Percentiles rank a stretch among this genome's conserved stretches.
Conservation (phyloP, 1,140 invertebrate genomes). For the Drosophila chauvacae region DNA sequence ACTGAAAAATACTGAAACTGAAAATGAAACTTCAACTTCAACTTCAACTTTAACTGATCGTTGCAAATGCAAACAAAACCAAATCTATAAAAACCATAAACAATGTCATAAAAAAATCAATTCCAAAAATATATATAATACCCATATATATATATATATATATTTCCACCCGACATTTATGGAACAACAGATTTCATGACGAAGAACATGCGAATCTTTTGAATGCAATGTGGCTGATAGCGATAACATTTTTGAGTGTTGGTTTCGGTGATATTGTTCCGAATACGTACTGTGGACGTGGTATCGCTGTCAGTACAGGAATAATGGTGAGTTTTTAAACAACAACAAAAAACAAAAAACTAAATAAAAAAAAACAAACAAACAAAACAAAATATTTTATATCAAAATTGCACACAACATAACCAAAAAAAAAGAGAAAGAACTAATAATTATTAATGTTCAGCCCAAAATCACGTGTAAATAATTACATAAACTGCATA, state of each 20-base stretch:
- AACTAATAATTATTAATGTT: constrained; percentile 12
- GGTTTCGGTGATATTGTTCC: constrained; percentile 99
- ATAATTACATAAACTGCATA: constrained; percentile 71
- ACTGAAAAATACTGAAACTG: constrained; percentile 10
- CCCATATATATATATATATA: constrained; percentile 11
- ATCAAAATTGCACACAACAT: constrained; percentile 54
- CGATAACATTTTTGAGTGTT: constrained; percentile 98
- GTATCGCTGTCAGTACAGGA: constrained; percentile 98
- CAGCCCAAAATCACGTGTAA: constrained; percentile 62
- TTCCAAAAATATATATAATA: constrained; percentile 28
- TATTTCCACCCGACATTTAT: constrained; percentile 35
- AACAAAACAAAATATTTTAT: constrained; percentile 1
- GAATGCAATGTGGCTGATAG: constrained; percentile 99
- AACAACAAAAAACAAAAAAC: constrained; percentile 20
- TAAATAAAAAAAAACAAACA: constrained; percentile 11
- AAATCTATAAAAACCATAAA: constrained; percentile 22
- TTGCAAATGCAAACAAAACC: constrained; percentile 10
- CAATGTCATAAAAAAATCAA: constrained; percentile 14
- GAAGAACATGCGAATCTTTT: constrained; percentile 98
- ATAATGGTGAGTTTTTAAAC: constrained; percentile 94
- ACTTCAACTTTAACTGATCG: constrained; percentile 22
- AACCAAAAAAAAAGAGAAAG: constrained; percentile 12
- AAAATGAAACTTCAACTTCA: neutral
- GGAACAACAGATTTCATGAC: constrained; percentile 93
- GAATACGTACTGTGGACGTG: constrained; percentile 99